Conservation (phyloP, 2,888 invertebrate species). For the Spilarctia lutea region DNA sequence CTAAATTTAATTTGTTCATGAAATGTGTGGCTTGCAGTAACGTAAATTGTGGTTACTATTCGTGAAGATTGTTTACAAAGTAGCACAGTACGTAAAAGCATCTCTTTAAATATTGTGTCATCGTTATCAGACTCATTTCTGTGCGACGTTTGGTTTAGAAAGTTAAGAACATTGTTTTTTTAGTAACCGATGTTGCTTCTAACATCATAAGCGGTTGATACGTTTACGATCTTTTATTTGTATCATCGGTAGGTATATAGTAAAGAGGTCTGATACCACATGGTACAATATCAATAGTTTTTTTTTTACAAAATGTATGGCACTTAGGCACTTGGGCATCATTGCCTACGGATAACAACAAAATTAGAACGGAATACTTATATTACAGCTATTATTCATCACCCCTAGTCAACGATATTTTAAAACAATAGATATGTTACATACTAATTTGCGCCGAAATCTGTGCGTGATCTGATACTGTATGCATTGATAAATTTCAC, state of each 20-base stretch:
- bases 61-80: slow-evolving; percentile 13
- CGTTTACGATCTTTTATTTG: not conserved
- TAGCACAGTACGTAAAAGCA: slow-evolving; percentile 18
- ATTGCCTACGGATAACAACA: slow-evolving; percentile 7
- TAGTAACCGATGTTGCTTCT: not conserved
- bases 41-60: slow-evolving; percentile 39
- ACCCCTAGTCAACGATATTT: not conserved
- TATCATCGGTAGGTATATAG: not conserved
- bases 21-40: slow-evolving; percentile 69
- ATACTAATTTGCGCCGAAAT: no score
- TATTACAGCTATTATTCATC: slow-evolving; percentile 31
- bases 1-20: slow-evolving; percentile 80
- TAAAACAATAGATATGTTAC: no score
- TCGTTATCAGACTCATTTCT: slow-evolving; percentile 14
- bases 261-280: slow-evolving; percentile 17
- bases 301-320: slow-evolving; percentile 28
- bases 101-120: slow-evolving; percentile 29
- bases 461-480: no score
- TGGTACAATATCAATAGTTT: slow-evolving; percentile 28
- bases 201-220: not conserved
- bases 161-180: not conserved
- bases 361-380: slow-evolving; percentile 14
- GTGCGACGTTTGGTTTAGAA: not conserved
- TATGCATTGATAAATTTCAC: no score
- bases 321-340: slow-evolving; percentile 23